phyloP scores from a whole-genome alignment of 1,140 invertebrate genomes.

The Anastatus disparis region DNA sequence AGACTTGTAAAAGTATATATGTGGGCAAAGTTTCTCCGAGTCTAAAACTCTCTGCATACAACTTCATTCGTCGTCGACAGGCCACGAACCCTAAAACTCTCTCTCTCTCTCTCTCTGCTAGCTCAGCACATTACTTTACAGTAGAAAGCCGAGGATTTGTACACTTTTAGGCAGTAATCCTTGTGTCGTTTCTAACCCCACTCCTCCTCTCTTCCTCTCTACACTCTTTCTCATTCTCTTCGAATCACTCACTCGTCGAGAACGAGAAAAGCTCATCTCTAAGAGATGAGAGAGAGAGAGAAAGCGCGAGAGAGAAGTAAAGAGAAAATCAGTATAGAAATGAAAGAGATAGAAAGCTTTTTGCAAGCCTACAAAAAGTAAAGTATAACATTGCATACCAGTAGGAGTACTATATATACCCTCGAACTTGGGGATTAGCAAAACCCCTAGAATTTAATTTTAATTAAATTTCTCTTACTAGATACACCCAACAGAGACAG shows the following conservation, averaged over 20 bases:
- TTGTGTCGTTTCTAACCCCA: slow-evolving; percentile 39
- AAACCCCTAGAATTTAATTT: slow-evolving; percentile 60
- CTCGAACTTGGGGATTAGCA: slow-evolving; percentile 57
- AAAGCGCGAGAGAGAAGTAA: slow-evolving; percentile 6
- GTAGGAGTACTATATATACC: no score
- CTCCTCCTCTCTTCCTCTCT: slow-evolving; percentile 47
- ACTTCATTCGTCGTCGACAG: slow-evolving; percentile 3
- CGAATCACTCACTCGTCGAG: no score
- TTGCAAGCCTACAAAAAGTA: no score
- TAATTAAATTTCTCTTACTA: slow-evolving; percentile 56
- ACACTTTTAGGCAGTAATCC: slow-evolving; percentile 60
- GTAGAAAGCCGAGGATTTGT: slow-evolving; percentile 56
- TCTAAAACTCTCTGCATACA: neutral
- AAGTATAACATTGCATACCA: no score
- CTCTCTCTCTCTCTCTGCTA: slow-evolving; percentile 5
- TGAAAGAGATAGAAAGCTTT: no score
- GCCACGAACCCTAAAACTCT: neutral
- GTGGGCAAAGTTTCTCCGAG: neutral
- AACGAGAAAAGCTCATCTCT: no score
- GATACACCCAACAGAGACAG: neutral
- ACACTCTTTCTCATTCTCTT: no score
- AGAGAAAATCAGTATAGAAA: slow-evolving; percentile 5
- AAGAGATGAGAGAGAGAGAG: neutral
- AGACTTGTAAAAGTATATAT: neutral
- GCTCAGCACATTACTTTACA: neutral